Evolutionary conservation across 1,140 invertebrate species (phyloP).

Genomic region (Trichogramma pretiosum): DNA sequence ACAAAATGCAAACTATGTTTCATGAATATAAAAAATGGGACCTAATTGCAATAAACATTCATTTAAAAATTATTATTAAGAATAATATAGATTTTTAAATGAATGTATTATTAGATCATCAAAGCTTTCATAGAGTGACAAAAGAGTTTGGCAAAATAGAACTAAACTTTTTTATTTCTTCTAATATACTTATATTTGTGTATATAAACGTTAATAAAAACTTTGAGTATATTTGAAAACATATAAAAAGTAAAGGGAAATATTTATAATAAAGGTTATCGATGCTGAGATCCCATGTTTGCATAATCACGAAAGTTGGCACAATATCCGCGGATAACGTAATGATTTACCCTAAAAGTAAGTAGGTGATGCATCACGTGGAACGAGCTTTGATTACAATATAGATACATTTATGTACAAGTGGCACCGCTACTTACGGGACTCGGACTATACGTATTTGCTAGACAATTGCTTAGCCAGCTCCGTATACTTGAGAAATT

Average conservation of each 20-base stretch:
- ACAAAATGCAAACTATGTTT: constrained; percentile 20
- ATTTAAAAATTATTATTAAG: neutral
- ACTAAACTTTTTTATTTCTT: neutral
- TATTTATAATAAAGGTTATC: too few species aligned
- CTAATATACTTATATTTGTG: too few species aligned
- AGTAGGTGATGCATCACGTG: too few species aligned
- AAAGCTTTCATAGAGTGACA: neutral
- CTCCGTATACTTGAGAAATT: constrained; percentile 94
- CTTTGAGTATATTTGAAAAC: too few species aligned
- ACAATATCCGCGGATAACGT: constrained; percentile 17
- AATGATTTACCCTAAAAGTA: too few species aligned
- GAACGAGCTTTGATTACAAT: constrained; percentile 30
- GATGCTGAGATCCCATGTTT: constrained; percentile 10
- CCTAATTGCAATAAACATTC: neutral
- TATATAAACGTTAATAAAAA: too few species aligned
- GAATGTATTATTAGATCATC: neutral
- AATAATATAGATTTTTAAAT: neutral
- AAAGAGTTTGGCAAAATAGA: constrained; percentile 1
- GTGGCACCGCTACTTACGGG: constrained; percentile 44
- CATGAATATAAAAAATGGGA: constrained; percentile 9
- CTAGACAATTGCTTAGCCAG: constrained; percentile 91
- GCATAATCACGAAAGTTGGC: constrained; percentile 13
- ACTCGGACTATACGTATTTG: constrained; percentile 75
- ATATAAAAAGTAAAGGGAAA: too few species aligned
- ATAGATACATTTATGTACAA: constrained; percentile 49